Base-by-base conservation (phyloP, 2,888 invertebrate genomes). In the Lasioglossum leucozonium region DNA sequence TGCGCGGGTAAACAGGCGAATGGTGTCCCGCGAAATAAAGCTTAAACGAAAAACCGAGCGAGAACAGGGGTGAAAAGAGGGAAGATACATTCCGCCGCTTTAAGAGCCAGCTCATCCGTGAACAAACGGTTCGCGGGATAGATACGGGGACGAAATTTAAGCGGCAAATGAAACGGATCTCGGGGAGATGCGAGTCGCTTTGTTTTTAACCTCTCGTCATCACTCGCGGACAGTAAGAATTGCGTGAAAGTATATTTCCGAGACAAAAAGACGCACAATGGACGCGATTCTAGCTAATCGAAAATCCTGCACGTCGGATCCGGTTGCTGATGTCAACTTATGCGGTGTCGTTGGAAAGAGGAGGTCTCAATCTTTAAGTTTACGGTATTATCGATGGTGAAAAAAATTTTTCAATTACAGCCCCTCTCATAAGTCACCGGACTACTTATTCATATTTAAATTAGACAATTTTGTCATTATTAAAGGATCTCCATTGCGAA, bases 1-100 rank as follows among this genome's bases (percentile, higher is more conserved):
- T 82, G 75, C 79, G 58, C 72, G 79, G 65, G 83, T 82, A 85
- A 88, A 89, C 83, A 85, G 79, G 69, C 40, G 79, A 84, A 82
- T 82, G 79, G 58, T 87, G 72, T 84, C 81, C 82, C 55, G 79
- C 77, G 80, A 74, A 77, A 85, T 82, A 77, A 85, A 85, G 75
- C 85, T 81, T 40, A 58, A 78, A 80, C 79, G 79, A 51, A 71
- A 74, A 79, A 87, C 76, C 71, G 72, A 69, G 47, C 37, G 34
- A 37, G 79, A 79, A 73, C 55, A 74, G 62, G 62, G 44, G 13
- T 62, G 77, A 75, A 34, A 74, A 79, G 82, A 79, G 74, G 71
- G 79, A 85, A 74, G 81, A 84, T 78, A 76, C 81, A 73, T 85
- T 79, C 84, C 75, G 84, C 26, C 78, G 44, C 86, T 77, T 86